phyloP scores from a whole-genome alignment of 2,797 vertebrate genomes.

The Vireo griseus region DNA sequence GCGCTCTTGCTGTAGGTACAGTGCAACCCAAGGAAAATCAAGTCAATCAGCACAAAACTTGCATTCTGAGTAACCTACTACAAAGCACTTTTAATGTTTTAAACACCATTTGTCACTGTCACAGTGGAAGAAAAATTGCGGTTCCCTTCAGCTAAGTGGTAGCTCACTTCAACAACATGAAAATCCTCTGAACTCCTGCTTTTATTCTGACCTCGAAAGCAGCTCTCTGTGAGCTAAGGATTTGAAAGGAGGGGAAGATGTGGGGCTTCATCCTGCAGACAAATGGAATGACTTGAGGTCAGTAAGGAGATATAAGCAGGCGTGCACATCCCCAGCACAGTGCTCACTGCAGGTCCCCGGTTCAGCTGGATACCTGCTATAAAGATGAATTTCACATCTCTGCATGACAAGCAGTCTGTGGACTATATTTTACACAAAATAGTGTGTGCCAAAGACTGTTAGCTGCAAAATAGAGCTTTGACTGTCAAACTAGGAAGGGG shows the following conservation, averaged over 20 bases:
- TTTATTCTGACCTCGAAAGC: slow-evolving; percentile 8
- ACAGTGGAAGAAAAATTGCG: slow-evolving; percentile 31
- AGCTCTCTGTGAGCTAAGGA: not conserved
- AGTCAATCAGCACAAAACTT: slow-evolving; percentile 12
- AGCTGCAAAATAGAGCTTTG: not conserved
- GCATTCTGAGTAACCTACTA: slow-evolving; percentile 1
- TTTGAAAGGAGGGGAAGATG: not conserved
- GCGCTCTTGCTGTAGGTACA: not conserved
- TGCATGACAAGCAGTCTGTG: not conserved
- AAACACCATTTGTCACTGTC: slow-evolving; percentile 41
- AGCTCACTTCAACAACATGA: slow-evolving; percentile 9
- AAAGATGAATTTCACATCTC: not conserved
- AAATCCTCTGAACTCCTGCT: slow-evolving; percentile 17
- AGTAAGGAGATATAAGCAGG: not conserved
- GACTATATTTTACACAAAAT: not conserved
- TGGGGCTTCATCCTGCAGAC: not conserved
- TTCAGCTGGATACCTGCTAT: not conserved
- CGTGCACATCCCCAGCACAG: not conserved
- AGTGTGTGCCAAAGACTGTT: not conserved
- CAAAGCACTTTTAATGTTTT: slow-evolving; percentile 39
- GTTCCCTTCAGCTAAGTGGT: slow-evolving; percentile 35
- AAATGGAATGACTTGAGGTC: not conserved
- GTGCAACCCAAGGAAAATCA: slow-evolving; percentile 14
- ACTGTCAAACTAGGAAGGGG: not conserved
- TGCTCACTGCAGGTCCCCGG: not conserved